Base-by-base conservation (phyloP, 2,797 vertebrate species). In the Percopsis omiscomaycus region DNA sequence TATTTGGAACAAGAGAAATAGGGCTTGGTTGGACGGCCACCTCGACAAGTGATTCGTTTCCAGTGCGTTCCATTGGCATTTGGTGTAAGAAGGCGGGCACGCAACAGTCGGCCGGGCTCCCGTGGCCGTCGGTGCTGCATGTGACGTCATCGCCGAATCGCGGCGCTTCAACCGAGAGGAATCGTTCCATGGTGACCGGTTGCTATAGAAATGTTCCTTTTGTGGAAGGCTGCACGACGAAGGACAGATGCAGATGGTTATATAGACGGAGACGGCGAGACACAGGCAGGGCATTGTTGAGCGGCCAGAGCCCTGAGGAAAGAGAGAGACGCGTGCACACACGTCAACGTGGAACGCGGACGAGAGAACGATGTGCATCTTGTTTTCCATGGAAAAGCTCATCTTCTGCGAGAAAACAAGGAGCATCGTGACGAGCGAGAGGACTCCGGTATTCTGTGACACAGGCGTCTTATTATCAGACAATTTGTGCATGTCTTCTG, bases 151-250 rank as follows among this genome's bases (percentile, higher is more conserved):
- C 64, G 59, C 59, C 56, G 76, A 73, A 88, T 92, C 88, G 89
- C 73, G 14, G 87, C 85, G 89, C 84, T 91, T 92, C 91, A 89
- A 91, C 91, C 82, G 64, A 90, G 92, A 94, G 92, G 93, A 91
- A 92, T 92, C 88, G 89, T 90, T 93, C 93, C 94, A 92, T 89
- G 88, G 93, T 88, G 93, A 95, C 93, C 86, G 80, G 95, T 97
- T 98, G 92, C 95, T 93, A 95, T 94, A 94, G 95, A 94, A 93
- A 96, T 94, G 87, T 92, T 94, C 88, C 90, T 92, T 77, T 93
- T 91, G 92, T 89, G 89, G 86, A 42, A 80, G 82, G 68, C 79
- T 81, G 73, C 69, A 55, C 64, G 22, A 57, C 27, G 52, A 59
- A 55, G 22, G 65, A 55, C 32, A 48, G 42, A 57, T n/a, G 11